phyloP scores from a whole-genome alignment of 2,113 vertebrate genomes.

The Tympanuchus pallidicinctus region DNA sequence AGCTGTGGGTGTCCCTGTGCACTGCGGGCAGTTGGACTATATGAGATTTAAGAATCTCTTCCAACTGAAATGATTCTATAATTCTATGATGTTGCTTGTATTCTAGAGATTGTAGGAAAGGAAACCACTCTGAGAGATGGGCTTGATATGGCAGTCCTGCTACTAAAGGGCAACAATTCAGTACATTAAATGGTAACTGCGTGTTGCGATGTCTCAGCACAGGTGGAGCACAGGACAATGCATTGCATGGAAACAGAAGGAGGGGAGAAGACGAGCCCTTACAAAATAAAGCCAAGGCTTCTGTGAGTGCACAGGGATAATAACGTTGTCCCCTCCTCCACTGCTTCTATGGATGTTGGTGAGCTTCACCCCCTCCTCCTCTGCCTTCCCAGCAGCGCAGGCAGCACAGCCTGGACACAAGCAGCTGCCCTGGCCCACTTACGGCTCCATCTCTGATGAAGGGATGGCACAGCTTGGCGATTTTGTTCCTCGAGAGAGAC shows the following conservation, averaged over 20 bases:
- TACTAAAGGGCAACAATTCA: background rate
- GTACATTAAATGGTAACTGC: background rate
- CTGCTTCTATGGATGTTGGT: rapidly evolving
- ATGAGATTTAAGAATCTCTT: too few relatives aligned
- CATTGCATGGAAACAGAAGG: background rate
- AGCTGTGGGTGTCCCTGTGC: too few relatives aligned
- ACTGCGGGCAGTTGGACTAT: too few relatives aligned
- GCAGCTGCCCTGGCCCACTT: conserved; percentile 50
- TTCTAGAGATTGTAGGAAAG: background rate
- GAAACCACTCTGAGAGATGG: background rate
- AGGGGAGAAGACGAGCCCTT: background rate
- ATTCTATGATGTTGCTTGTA: background rate
- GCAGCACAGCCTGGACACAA: background rate
- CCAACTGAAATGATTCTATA: too few relatives aligned
- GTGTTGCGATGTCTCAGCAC: background rate
- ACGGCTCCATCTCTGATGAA: conserved; percentile 97
- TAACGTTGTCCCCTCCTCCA: too few relatives aligned
- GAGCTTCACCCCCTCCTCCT: background rate
- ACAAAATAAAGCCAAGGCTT: background rate
- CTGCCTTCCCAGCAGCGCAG: background rate
- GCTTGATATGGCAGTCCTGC: rapidly evolving
- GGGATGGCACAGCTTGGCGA: conserved; percentile 94
- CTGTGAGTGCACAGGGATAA: too few relatives aligned
- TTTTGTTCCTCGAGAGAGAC: conserved; percentile 89
- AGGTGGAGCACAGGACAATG: background rate